Evolutionary conservation across 2,888 invertebrate species (phyloP).

Genomic region (Operophtera brumata): DNA sequence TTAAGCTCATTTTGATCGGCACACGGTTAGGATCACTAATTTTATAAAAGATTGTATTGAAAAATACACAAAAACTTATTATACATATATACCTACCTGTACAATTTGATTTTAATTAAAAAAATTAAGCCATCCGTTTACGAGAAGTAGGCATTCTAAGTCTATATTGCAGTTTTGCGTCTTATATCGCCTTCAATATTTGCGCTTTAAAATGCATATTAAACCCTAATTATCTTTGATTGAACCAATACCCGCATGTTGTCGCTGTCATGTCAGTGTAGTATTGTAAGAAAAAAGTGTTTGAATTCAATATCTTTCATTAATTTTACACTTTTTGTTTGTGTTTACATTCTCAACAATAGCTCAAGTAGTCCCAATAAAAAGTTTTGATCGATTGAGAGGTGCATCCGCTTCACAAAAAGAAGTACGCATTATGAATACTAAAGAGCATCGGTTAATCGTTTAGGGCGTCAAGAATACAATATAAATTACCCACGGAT

Average conservation of each 20-base stretch:
- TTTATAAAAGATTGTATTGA: too few relatives aligned
- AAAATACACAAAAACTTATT: too few relatives aligned
- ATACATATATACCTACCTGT: too few relatives aligned
- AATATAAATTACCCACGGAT: constrained; percentile 71
- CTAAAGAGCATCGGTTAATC: constrained; percentile 60
- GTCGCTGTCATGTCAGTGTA: neutral
- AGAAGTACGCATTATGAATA: constrained; percentile 39
- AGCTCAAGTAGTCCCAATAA: constrained; percentile 59
- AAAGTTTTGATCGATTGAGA: constrained; percentile 66
- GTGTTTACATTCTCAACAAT: constrained; percentile 52
- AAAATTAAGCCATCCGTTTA: too few relatives aligned
- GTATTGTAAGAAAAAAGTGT: constrained; percentile 23
- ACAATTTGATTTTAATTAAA: too few relatives aligned
- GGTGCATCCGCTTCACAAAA: constrained; percentile 54
- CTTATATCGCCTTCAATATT: too few relatives aligned
- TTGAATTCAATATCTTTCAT: constrained; percentile 35
- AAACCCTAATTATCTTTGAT: too few relatives aligned
- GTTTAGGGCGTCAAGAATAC: constrained; percentile 62
- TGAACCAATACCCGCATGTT: neutral
- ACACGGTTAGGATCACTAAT: too few relatives aligned
- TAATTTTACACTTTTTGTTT: constrained; percentile 41
- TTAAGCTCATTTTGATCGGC: too few relatives aligned
- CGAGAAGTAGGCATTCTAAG: too few relatives aligned
- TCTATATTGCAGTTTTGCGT: too few relatives aligned
- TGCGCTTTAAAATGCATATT: too few relatives aligned